Evolutionary conservation across 92 coral and sea anemone genomes (phyloP).

Genomic region (Umimayanthus chanpuru): DNA sequence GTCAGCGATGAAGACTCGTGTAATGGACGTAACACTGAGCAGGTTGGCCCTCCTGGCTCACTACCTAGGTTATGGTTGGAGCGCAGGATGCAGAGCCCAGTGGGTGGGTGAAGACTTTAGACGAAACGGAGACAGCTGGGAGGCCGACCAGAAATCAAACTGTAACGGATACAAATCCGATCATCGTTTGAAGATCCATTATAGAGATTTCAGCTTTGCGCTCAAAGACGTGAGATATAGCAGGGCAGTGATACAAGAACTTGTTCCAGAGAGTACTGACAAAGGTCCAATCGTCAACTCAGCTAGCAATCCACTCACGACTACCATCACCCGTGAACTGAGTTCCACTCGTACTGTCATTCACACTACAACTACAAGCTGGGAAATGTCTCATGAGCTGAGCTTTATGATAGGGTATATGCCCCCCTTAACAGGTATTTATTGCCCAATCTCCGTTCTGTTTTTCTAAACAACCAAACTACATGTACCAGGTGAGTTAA

Average conservation of each 20-base stretch:
- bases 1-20: neutral
- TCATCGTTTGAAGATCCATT: neutral
- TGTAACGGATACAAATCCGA: constrained; percentile 55
- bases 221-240: neutral
- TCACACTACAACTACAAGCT: neutral
- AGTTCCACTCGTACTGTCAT: neutral
- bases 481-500: too few relatives aligned
- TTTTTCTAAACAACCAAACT: neutral
- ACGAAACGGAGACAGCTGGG: constrained; percentile 59
- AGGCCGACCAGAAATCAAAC: constrained; percentile 31
- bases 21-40: constrained; percentile 58
- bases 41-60: constrained; percentile 45
- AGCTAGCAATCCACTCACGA: neutral
- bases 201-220: neutral
- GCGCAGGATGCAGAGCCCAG: constrained; percentile 51
- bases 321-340: neutral
- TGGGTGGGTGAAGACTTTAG: constrained; percentile 58
- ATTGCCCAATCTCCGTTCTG: neutral
- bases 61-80: constrained; percentile 65
- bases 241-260: neutral
- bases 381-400: neutral
- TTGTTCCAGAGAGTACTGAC: neutral
- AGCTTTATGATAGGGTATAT: neutral
- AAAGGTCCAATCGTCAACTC: neutral
- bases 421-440: neutral